A percentile compares a stretch with the other conserved stretches of the same genome.
Conservation (phyloP, 23 tunicate species). For the Styela clava region DNA sequence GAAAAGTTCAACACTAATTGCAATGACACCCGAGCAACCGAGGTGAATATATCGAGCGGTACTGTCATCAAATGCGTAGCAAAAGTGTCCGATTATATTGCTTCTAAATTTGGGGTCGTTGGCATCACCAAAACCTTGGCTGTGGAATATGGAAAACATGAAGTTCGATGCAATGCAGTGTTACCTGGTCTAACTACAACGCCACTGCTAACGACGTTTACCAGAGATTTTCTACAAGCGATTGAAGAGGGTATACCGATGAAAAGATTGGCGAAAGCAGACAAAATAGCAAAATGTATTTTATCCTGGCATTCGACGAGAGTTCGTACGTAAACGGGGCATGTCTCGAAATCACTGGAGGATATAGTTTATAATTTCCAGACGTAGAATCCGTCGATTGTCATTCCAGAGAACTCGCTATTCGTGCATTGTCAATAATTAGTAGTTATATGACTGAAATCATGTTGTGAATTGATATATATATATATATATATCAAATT, state of each 20-base stretch:
- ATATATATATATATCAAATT: too few species aligned
- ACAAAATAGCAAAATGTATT: constrained; percentile 2
- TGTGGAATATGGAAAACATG: constrained; percentile 34
- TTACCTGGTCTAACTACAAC: constrained; percentile 8
- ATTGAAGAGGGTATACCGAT: neutral
- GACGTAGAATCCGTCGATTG: too few species aligned
- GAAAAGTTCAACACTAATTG: constrained; percentile 5
- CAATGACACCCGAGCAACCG: neutral
- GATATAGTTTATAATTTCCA: too few species aligned
- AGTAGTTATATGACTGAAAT: neutral
- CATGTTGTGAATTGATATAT: neutral
- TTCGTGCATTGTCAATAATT: neutral
- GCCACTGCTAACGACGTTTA: neutral
- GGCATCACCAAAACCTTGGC: constrained; percentile 73
- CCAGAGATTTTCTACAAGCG: neutral
- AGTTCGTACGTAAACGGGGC: constrained; percentile 11
- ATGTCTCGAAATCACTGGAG: constrained; percentile 11
- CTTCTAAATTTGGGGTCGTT: constrained; percentile 76
- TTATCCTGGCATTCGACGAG: neutral
- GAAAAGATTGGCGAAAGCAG: neutral
- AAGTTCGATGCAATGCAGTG: constrained; percentile 18
- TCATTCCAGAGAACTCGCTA: neutral
- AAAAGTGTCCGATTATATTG: constrained; percentile 40
- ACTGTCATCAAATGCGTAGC: constrained; percentile 22
- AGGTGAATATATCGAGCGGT: constrained; percentile 58